Conservation (phyloP, 1,140 invertebrate genomes). For the Drosophila ercepeae region DNA sequence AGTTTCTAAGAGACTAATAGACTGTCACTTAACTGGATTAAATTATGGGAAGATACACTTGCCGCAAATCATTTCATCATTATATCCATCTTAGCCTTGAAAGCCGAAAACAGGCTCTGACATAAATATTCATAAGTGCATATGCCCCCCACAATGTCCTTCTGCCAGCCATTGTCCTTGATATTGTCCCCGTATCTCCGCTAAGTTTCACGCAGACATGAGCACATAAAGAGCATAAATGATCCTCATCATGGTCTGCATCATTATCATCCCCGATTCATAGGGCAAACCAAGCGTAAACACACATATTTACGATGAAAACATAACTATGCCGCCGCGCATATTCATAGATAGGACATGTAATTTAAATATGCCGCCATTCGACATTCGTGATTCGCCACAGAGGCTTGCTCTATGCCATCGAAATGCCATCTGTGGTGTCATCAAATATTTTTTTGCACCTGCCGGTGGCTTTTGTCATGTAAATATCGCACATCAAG, state of each 20-base stretch:
- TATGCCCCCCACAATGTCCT: neutral
- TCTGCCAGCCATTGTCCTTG: neutral
- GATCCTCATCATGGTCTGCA: slow-evolving; percentile 20
- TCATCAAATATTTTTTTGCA: slow-evolving; percentile 36
- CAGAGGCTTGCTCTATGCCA: slow-evolving; percentile 11
- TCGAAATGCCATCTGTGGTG: slow-evolving; percentile 30
- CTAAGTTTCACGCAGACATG: slow-evolving; percentile 51
- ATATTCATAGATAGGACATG: slow-evolving; percentile 19
- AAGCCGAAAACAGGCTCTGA: slow-evolving; percentile 13
- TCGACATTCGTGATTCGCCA: slow-evolving; percentile 1
- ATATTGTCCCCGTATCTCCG: slow-evolving; percentile 41
- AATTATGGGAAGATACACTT: slow-evolving; percentile 38
- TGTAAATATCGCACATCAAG: slow-evolving; percentile 43
- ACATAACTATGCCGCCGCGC: neutral
- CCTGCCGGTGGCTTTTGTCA: slow-evolving; percentile 40
- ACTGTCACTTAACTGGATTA: slow-evolving; percentile 20
- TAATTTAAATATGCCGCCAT: slow-evolving; percentile 30
- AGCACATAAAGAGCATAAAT: slow-evolving; percentile 35
- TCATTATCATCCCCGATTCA: slow-evolving; percentile 8
- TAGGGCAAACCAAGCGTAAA: neutral
- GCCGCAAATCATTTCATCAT: slow-evolving; percentile 49
- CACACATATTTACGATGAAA: slow-evolving; percentile 16
- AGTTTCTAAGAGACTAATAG: too few relatives aligned
- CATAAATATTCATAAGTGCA: slow-evolving; percentile 52
- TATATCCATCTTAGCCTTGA: slow-evolving; percentile 2